phyloP scores from a whole-genome alignment of 1,140 invertebrate species.

The Arion vulgaris region DNA sequence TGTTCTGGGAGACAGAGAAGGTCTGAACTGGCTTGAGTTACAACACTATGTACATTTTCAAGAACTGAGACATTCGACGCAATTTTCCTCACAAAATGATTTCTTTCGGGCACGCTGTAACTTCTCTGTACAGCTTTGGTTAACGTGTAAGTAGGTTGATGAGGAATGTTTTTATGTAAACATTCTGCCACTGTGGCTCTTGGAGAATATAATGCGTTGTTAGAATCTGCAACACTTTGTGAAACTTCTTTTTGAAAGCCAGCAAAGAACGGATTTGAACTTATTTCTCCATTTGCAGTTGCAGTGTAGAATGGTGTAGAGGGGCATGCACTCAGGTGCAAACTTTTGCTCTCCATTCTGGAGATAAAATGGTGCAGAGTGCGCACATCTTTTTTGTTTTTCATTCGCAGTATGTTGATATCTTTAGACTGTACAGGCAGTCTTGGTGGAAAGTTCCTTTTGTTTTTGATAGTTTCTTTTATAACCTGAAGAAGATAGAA shows the following conservation, averaged over 20 bases:
- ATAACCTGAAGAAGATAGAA: conserved; percentile 51
- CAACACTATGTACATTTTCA: neutral
- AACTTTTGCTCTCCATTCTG: conserved; percentile 34
- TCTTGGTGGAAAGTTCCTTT: conserved; percentile 38
- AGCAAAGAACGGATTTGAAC: neutral
- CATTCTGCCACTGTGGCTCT: neutral
- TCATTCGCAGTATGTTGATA: conserved; percentile 47
- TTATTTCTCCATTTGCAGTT: conserved; percentile 1
- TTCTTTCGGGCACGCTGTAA: neutral
- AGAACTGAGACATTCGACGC: neutral
- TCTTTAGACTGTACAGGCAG: conserved; percentile 42
- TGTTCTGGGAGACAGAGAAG: neutral
- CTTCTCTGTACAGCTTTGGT: neutral
- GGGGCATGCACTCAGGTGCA: neutral
- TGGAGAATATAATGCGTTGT: neutral
- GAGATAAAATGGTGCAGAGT: conserved; percentile 43
- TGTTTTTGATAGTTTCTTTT: conserved; percentile 56
- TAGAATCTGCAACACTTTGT: neutral
- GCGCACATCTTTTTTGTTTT: conserved; percentile 40
- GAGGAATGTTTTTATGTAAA: neutral
- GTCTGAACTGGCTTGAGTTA: neutral
- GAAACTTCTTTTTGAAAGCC: neutral
- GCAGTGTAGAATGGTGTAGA: conserved; percentile 15
- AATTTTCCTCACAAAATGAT: neutral
- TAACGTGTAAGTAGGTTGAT: neutral